Conservation (phyloP, 2,888 invertebrate species). For the Rhynchonema sp. region DNA sequence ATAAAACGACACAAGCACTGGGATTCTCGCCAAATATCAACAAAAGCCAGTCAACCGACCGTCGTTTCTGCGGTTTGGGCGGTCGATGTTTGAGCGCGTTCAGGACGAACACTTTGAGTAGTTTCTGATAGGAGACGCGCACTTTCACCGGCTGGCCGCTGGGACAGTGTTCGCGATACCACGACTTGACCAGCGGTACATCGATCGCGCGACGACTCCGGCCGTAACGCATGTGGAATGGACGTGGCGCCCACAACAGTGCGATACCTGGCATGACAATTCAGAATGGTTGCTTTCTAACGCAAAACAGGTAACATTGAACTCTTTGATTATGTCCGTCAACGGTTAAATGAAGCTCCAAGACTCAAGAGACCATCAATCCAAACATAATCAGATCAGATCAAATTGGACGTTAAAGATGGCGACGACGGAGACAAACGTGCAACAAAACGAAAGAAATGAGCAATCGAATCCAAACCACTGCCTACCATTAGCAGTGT, state of each 20-base stretch:
- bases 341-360: no score
- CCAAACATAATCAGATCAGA: no score
- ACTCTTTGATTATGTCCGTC: no score
- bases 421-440: no score
- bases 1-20: no score
- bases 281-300: no score
- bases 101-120: constrained; percentile 89
- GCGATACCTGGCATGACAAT: constrained; percentile 17
- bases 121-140: constrained; percentile 92
- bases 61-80: constrained; percentile 94
- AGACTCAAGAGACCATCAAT: no score
- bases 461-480: no score
- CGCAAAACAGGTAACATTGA: no score
- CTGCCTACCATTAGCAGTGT: constrained; percentile 64
- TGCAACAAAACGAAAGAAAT: no score
- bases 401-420: no score
- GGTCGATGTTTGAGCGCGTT: constrained; percentile 91
- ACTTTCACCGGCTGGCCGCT: constrained; percentile 67
- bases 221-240: constrained; percentile 87
- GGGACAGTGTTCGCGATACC: constrained; percentile 44
- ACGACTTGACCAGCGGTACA: constrained; percentile 85
- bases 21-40: no score
- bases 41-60: constrained; percentile 38
- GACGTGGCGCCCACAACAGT: constrained; percentile 60
- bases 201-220: constrained; percentile 72